phyloP scores from a whole-genome alignment of 2,888 invertebrate species.

The Chesias legatella region DNA sequence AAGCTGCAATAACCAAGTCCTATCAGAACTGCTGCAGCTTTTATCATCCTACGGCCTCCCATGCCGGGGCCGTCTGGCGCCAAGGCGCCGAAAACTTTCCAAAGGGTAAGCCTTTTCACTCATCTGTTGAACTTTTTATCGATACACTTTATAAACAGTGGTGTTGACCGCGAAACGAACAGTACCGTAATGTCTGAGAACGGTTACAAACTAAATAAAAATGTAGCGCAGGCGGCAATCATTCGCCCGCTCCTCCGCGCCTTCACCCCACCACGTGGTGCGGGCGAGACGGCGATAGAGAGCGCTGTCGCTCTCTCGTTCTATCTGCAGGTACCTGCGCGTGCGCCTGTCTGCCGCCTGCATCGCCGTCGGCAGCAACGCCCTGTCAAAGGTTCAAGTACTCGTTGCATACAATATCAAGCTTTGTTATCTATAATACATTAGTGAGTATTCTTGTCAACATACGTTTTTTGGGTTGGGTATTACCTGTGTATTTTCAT shows the following conservation, averaged over 20 bases:
- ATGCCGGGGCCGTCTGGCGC: constrained; percentile 67
- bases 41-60: constrained; percentile 71
- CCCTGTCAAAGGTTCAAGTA: constrained; percentile 74
- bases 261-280: constrained; percentile 70
- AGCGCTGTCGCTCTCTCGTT: constrained; percentile 30
- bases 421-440: constrained; percentile 34
- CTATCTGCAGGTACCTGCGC: constrained; percentile 68
- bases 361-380: constrained; percentile 64
- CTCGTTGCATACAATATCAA: constrained; percentile 57
- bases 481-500: too few species aligned
- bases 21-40: constrained; percentile 73
- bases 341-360: constrained; percentile 64
- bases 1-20: constrained; percentile 82
- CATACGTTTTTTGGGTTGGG: constrained; percentile 26
- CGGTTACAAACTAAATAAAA: constrained; percentile 80
- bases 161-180: constrained; percentile 35
- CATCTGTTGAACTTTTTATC: constrained; percentile 71
- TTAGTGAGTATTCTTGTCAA: constrained; percentile 34
- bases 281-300: constrained; percentile 47
- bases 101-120: constrained; percentile 61
- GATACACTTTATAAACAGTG: constrained; percentile 58
- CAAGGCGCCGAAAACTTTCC: constrained; percentile 57
- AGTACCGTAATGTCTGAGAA: constrained; percentile 48
- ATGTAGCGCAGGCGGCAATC: constrained; percentile 76
- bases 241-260: constrained; percentile 63